A percentile compares a stretch with the other conserved stretches of the same genome.
Conservation (phyloP, 2,797 vertebrate species). For the Gastrophryne carolinensis region DNA sequence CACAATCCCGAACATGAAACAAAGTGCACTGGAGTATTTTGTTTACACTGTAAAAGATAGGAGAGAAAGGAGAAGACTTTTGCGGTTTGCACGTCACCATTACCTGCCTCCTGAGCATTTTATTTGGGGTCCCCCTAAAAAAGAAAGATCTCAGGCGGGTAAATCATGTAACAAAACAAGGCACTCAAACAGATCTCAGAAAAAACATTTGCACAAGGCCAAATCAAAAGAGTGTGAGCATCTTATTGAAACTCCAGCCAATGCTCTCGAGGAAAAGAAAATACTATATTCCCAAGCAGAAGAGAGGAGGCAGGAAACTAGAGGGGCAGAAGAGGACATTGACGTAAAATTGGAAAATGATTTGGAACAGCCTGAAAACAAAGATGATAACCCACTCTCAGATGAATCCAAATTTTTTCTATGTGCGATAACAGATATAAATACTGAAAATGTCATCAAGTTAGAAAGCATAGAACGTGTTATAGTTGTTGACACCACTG, state of each 20-base stretch:
- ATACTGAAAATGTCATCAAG: constrained; percentile 50
- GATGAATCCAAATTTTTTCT: constrained; percentile 43
- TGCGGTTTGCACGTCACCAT: constrained; percentile 86
- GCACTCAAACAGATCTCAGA: constrained; percentile 57
- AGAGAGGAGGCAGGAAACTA: constrained; percentile 49
- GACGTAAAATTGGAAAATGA: constrained; percentile 54
- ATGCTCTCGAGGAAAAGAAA: constrained; percentile 62
- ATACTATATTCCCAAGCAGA: constrained; percentile 43
- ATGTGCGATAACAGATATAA: constrained; percentile 50
- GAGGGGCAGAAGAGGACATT: constrained; percentile 40
- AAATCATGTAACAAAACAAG: constrained; percentile 64
- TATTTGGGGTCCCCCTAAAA: constrained; percentile 87
- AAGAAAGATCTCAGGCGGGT: constrained; percentile 60
- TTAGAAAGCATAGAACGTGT: constrained; percentile 50
- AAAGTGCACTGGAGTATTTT: constrained; percentile 94
- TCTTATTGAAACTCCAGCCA: constrained; percentile 51
- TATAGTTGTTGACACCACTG: constrained; percentile 48
- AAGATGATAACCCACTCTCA: neutral
- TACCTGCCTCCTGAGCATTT: constrained; percentile 88
- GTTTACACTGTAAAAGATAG: constrained; percentile 90
- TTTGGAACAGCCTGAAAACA: constrained; percentile 32
- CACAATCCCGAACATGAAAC: constrained; percentile 90
- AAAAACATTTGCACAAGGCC: constrained; percentile 61
- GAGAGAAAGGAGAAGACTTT: constrained; percentile 83
- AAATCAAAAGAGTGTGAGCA: constrained; percentile 64